A percentile compares a stretch with the other conserved stretches of the same genome.
Conservation (phyloP, 2,888 invertebrate genomes). For the Drosophila peninsularis region DNA sequence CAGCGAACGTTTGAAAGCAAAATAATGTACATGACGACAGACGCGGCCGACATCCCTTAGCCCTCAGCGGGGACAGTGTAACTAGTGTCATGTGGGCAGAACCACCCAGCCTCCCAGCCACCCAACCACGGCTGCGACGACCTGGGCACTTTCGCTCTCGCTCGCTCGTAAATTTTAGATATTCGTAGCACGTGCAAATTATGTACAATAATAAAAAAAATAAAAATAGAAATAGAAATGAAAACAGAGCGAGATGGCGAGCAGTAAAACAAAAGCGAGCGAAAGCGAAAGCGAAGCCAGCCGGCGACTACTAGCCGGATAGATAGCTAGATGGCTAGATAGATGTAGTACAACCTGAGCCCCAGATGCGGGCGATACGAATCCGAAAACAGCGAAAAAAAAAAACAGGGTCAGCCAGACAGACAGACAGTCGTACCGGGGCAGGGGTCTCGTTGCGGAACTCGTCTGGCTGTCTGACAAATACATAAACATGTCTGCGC, state of each 20-base stretch:
- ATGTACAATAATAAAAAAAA: conserved; percentile 72
- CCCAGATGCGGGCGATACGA: conserved; percentile 31
- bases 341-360: conserved; percentile 38
- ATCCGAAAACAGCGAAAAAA: conserved; percentile 1
- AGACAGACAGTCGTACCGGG: conserved; percentile 5
- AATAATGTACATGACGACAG: conserved; percentile 76
- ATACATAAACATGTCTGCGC: conserved; percentile 77
- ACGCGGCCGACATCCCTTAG: not conserved
- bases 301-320: conserved; percentile 22
- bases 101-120: not conserved
- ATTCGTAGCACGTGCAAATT: conserved; percentile 81
- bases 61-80: conserved; percentile 37
- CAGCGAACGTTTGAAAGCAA: conserved; percentile 69
- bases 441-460: conserved; percentile 39
- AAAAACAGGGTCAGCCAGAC: conserved; percentile 54
- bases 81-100: conserved; percentile 54
- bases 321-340: conserved; percentile 18
- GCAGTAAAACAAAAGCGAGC: conserved; percentile 4
- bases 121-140: conserved; percentile 25
- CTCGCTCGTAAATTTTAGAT: conserved; percentile 74
- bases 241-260: conserved; percentile 5
- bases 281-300: conserved; percentile 21
- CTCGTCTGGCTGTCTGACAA: conserved; percentile 66
- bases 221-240: conserved; percentile 15
- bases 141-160: conserved; percentile 73